Evolutionary conservation across 1,140 invertebrate species (phyloP).

Genomic region (Calliopsis andreniformis): DNA sequence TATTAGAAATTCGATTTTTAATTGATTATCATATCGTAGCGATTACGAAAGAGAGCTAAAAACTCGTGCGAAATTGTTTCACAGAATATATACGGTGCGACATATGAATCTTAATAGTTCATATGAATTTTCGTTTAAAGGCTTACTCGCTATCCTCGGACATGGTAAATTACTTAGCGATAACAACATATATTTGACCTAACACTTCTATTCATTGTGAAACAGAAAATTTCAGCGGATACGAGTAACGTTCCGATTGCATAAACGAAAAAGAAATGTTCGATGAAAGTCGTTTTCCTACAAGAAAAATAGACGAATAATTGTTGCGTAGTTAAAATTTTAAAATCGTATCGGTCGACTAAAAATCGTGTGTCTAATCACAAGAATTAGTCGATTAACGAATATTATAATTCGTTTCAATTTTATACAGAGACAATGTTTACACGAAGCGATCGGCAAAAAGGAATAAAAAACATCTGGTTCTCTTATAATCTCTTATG

Average conservation of each 20-base stretch:
- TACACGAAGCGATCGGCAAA: conserved; percentile 54
- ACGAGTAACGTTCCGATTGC: neutral
- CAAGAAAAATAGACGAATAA: neutral
- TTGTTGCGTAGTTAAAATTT: neutral
- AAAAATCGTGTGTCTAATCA: conserved; percentile 1
- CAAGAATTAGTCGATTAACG: neutral
- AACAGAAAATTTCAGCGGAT: neutral
- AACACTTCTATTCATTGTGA: neutral
- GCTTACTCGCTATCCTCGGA: neutral
- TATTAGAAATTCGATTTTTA: neutral
- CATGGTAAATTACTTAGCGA: conserved; percentile 1
- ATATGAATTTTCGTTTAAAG: neutral
- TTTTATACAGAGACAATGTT: conserved; percentile 61
- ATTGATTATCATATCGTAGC: neutral
- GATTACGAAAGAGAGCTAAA: neutral
- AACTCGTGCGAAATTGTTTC: neutral
- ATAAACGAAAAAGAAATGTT: neutral
- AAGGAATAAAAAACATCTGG: conserved; percentile 29
- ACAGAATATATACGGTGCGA: neutral
- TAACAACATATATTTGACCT: neutral
- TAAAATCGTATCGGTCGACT: conserved; percentile 6
- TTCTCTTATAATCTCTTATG: conserved; percentile 46
- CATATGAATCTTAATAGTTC: neutral
- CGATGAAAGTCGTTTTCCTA: neutral
- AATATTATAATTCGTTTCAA: neutral